A percentile compares a stretch with the other conserved stretches of the same genome.
phyloP scores from a whole-genome alignment of 2,888 invertebrate genomes.

The Tipula vernalis region DNA sequence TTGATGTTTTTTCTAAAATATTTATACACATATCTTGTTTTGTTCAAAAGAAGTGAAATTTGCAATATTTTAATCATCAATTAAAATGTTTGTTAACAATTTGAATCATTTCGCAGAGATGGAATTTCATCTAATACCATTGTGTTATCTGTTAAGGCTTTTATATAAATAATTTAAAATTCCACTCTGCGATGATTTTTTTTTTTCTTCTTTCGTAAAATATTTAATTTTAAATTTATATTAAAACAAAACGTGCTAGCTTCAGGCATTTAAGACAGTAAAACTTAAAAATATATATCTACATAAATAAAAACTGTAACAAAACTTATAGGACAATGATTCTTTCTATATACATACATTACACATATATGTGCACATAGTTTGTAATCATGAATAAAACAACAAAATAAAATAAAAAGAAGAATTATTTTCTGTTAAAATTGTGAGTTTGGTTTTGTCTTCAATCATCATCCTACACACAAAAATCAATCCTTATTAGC shows the following conservation, averaged over 20 bases:
- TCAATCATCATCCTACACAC: background rate
- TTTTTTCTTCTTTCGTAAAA: background rate
- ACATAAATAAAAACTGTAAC: background rate
- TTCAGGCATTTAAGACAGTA: background rate
- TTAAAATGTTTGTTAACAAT: constrained; percentile 4
- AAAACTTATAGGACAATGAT: background rate
- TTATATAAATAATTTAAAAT: background rate
- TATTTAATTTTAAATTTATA: background rate
- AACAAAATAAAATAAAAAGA: background rate
- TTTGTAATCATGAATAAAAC: background rate
- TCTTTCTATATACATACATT: background rate
- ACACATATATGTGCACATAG: background rate
- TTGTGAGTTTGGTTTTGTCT: background rate
- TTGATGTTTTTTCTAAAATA: background rate
- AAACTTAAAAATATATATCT: background rate
- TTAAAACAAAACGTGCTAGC: constrained; percentile 4
- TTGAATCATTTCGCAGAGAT: background rate
- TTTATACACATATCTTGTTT: background rate
- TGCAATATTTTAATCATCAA: constrained; percentile 4
- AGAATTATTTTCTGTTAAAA: background rate
- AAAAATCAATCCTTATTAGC: background rate
- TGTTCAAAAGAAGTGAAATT: background rate
- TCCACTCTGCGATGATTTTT: background rate
- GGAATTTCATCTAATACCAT: background rate
- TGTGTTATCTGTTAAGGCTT: background rate